Base-by-base conservation (phyloP, 2,113 vertebrate genomes). In the Scomber japonicus region DNA sequence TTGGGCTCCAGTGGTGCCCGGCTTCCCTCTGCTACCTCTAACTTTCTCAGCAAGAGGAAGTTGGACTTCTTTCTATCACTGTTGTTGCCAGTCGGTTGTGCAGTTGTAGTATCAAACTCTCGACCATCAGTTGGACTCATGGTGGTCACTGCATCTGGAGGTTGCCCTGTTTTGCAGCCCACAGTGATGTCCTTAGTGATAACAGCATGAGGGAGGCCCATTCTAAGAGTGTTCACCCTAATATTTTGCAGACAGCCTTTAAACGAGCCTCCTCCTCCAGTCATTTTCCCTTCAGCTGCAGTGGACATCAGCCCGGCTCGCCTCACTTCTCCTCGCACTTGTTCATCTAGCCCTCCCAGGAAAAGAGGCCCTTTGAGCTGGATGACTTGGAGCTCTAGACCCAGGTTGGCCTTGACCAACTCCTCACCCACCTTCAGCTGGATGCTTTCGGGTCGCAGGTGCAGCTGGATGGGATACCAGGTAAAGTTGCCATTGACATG, bases 231-330 rank as follows among this genome's bases (percentile, higher is more conserved):
- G 75, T 96, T 97, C 16, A 92, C 73, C 88, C 89, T 92, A 57
- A 98, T 90, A 57, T 93, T 92, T 85, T 87, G 89, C 31, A 98
- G 84, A 81, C 97, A 99, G 10, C 97, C 97, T 94, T 94, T 96
- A 84, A 99, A 96, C 15, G 97, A 98, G 11, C 90, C 90, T 84
- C 95, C 93, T 82, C 94, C 91, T 75, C 78, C 77, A 78, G 85
- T 70, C 85, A 95, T 4, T 92, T 89, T 78, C 84, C 84, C 30
- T 13, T 35, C 50, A 10, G 73, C n/a, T 3, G 21, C n/a, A 35
- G 92, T 46, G 3, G 95, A 95, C 7, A 89, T 53, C 79, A 97
- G 63, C 10, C 92, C 92, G 46, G 93, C 90, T 44, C 67, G 92
- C 53, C 67, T 83, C 0, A 94, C 88, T 72, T 96, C 93, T 50